These are phyloP conservation scores for Aurelia coerulea DNA, from an alignment of 30 jellyfish, hydroid and myxozoan genomes.

Conservation along the genomic window DNA sequence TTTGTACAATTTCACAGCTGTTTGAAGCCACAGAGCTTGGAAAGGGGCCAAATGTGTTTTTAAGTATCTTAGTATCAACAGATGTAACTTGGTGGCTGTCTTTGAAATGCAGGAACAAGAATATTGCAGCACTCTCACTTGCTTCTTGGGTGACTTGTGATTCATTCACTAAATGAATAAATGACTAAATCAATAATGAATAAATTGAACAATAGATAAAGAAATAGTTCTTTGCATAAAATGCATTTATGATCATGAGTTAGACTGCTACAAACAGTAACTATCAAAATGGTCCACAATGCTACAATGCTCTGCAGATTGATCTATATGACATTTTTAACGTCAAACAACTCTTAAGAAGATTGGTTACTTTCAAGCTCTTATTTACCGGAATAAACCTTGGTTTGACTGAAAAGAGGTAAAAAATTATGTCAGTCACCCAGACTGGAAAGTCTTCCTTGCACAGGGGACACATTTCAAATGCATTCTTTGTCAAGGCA, in stretches of 20 bases:
- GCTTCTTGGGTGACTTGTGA: constrained; percentile 71
- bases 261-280: not conserved
- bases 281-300: not conserved
- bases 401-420: no score
- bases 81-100: constrained; percentile 59
- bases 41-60: constrained; percentile 80
- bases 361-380: no score
- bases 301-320: not conserved
- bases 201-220: no score
- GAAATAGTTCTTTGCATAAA: no score
- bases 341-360: no score
- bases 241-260: no score
- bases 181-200: not conserved
- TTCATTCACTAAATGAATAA: constrained; percentile 59
- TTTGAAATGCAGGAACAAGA: constrained; percentile 68
- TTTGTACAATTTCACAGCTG: constrained; percentile 74
- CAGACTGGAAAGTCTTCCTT: no score
- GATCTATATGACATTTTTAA: no score
- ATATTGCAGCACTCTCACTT: constrained; percentile 82
- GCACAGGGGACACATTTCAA: no score
- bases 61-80: constrained; percentile 70
- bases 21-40: constrained; percentile 80
- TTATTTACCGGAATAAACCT: no score
- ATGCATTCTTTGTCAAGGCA: no score
- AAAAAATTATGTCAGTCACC: no score